Evolutionary conservation across 2,797 vertebrate species (phyloP).

Genomic region (Chloroceryle inda): DNA sequence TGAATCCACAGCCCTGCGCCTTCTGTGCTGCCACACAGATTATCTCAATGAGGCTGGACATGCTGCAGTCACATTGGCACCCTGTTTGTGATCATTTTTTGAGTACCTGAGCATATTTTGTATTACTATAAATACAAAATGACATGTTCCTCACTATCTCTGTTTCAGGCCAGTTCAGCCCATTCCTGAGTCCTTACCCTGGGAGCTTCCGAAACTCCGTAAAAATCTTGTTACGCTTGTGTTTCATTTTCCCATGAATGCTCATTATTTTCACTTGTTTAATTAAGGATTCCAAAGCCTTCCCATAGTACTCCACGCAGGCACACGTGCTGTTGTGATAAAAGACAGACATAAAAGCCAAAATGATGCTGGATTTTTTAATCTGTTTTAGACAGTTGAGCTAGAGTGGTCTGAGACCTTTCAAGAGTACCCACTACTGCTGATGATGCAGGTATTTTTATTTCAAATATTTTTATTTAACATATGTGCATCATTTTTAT

Average conservation of each 20-base stretch:
- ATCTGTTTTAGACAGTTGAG: background rate
- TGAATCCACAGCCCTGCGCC: background rate
- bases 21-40: background rate
- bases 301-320: slow-evolving; percentile 95
- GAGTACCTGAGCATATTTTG: background rate
- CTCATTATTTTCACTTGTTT: slow-evolving; percentile 86
- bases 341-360: background rate
- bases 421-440: background rate
- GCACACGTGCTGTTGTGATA: slow-evolving; percentile 88
- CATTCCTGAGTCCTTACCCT: slow-evolving; percentile 79
- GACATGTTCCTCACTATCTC: accelerated
- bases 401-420: background rate
- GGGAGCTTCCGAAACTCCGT: slow-evolving; percentile 87
- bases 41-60: too few relatives aligned
- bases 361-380: background rate
- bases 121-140: background rate
- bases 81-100: background rate
- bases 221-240: slow-evolving; percentile 94
- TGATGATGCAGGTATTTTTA: too few relatives aligned
- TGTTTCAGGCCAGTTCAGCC: background rate
- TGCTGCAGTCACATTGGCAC: background rate
- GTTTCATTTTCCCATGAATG: slow-evolving; percentile 97
- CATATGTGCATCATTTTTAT: background rate
- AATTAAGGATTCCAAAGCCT: slow-evolving; percentile 88
- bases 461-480: background rate